Evolutionary conservation across 1,140 invertebrate species (phyloP), one percentile per base, ranked within the genome.

Genomic region (Megathymus violae): DNA sequence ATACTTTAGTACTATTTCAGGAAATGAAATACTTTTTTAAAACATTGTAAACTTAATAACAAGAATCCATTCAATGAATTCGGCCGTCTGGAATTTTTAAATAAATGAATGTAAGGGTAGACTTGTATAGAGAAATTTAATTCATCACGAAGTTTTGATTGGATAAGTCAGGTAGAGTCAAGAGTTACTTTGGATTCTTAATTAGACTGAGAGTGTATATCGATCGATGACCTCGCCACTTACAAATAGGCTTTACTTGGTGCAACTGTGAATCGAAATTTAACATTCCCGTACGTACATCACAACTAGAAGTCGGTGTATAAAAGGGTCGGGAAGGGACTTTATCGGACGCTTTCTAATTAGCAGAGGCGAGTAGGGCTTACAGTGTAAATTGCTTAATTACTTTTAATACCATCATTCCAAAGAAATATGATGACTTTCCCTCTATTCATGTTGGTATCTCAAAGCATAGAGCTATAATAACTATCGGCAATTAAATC

Each of bases 191-290:
- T 58, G 58, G 68, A 64, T 58, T 70, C 52, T 67, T 65, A 77
- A 77, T 78, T 70, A 72, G 69, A 69, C 54, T 67, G 25, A 58
- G 62, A 71, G 50, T 59, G 60, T 66, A 67, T 69, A 67, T 69
- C 60, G 52, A 50, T 67, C 54, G 43, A 44, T 46, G 51, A 48
- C 22, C 43, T 47, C 50, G 44, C 65, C 51, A 47, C 61, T 46
- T 63, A 63, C 51, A 40, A 58, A 56, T 44, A 58, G 52, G 22
- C 41, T 58, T 19, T 58, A 58, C 36, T 47, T 34, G 34, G 43
- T 27, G 17, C 22, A 31, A 17, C 38, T 50, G 47, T 17, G 46
- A 50, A 50, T 48, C 43, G 59, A 48, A 62, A 41, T 50, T 25
- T 36, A 46, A 43, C 34, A 58, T 58, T 34, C 41, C 16, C 14